Evolutionary conservation across 2,113 vertebrate species (phyloP), one percentile per base, ranked within the genome.

Genomic region (Scortum barcoo): DNA sequence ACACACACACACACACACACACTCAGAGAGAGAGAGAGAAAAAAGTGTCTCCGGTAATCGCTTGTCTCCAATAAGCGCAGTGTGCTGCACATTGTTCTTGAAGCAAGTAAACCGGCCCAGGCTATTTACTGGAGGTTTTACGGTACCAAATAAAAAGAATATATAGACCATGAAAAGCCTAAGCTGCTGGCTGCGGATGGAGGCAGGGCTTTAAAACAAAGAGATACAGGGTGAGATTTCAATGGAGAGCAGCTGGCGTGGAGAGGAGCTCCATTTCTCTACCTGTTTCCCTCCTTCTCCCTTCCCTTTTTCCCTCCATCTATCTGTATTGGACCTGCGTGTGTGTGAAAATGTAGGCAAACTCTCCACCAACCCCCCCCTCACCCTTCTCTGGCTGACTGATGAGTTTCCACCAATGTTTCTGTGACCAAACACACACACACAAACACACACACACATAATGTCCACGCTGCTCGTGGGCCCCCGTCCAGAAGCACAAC

Each of bases 91-190:
- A 76, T 83, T 87, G 86, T 88, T 90, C 85, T 61, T 67, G 72
- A 89, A 73, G 88, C 79, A 86, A 88, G 90, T 89, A 87, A 92
- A 91, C 83, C 70, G 72, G 84, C 69, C 56, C 7, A 0, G 42
- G 61, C 83, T 88, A 86, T 94, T 94, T 93, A 89, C 86, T 91
- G 73, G 75, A 81, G 85, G 78, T 91, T 92, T 92, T 92, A 93
- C 75, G 75, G 85, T 78, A 86, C 78, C 90, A 88, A 92, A 92
- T 92, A 92, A 94, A 93, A 86, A 78, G 38, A 89, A 87, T 88
- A 93, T 91, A 93, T 86, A 80, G 91, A 89, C 88, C 87, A 85
- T 91, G 92, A 92, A 93, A 87, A 81, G 63, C 68, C 88, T 91
- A 68, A 87, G 78, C 87, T 86, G 86, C 73, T 38, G 63, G 76